phyloP scores from a whole-genome alignment of 2,113 vertebrate species.

The Cranoglanis bouderius region DNA sequence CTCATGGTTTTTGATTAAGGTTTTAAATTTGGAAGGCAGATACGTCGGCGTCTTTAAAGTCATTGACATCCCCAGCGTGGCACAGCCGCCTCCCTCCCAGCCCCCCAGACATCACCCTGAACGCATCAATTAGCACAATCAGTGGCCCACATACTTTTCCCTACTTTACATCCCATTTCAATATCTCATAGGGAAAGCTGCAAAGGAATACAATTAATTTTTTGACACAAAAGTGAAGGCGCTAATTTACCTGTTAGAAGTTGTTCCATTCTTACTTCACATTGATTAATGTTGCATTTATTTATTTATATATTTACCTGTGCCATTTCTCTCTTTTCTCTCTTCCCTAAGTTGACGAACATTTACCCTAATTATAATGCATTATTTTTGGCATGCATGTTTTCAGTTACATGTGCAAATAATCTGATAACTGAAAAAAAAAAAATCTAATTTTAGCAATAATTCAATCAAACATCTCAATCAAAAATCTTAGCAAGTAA shows the following conservation, averaged over 20 bases:
- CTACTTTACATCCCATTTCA: constrained; percentile 54
- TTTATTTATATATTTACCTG: constrained; percentile 40
- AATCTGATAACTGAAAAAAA: neutral
- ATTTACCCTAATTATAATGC: neutral
- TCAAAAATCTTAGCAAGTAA: neutral
- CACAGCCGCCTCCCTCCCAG: constrained; percentile 32
- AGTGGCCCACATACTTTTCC: constrained; percentile 44
- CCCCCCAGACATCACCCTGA: constrained; percentile 54
- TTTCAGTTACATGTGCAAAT: neutral
- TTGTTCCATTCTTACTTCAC: constrained; percentile 45
- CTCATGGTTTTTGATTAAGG: constrained; percentile 56
- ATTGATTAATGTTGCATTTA: constrained; percentile 50
- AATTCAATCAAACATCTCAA: neutral
- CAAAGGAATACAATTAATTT: constrained; percentile 58
- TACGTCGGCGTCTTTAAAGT: constrained; percentile 48
- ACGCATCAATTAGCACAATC: constrained; percentile 60
- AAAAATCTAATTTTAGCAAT: neutral
- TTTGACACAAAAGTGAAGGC: constrained; percentile 58
- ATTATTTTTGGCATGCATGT: neutral
- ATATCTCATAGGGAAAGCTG: constrained; percentile 56
- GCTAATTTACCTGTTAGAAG: constrained; percentile 59
- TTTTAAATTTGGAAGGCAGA: constrained; percentile 54
- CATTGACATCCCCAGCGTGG: constrained; percentile 53
- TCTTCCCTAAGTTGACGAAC: neutral
- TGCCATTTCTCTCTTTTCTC: neutral